Conservation (phyloP, 1,140 invertebrate genomes). For the Triops longicaudatus region DNA sequence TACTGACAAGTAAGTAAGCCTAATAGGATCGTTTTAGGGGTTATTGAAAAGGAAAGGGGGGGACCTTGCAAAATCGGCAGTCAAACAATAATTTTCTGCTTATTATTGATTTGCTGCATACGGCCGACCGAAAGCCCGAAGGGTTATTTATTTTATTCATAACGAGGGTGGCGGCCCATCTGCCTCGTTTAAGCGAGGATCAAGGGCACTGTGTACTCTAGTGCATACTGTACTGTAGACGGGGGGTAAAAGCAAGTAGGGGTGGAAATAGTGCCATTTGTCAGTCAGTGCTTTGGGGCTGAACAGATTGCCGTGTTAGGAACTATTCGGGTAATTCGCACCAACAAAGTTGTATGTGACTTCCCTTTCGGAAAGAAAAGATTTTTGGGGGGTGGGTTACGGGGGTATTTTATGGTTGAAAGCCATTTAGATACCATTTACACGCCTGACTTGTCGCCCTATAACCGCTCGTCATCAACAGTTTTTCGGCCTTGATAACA, state of each 20-base stretch:
- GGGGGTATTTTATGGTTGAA: background rate
- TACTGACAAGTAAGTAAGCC: constrained; percentile 5
- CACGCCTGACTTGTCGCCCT: background rate
- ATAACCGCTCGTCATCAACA: constrained; percentile 14
- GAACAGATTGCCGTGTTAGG: constrained; percentile 14
- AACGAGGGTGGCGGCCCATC: constrained; percentile 1
- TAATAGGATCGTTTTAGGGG: constrained; percentile 4
- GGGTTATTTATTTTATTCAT: constrained; percentile 15
- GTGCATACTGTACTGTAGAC: no score
- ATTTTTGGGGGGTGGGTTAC: background rate
- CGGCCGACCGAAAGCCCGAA: background rate
- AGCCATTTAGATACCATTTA: constrained; percentile 8
- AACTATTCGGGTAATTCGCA: constrained; percentile 4
- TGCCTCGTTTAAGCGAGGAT: background rate
- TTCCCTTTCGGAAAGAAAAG: background rate
- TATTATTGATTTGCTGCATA: background rate
- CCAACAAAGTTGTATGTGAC: background rate
- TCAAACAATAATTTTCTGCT: background rate
- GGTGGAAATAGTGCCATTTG: background rate
- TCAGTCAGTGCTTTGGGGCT: background rate
- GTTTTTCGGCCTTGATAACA: constrained; percentile 7
- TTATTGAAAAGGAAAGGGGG: background rate
- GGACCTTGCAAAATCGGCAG: background rate
- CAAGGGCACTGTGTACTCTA: no score
- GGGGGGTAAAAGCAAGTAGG: background rate